These are phyloP conservation scores for Pollicipes pollicipes DNA, from an alignment of 1,140 invertebrate genomes.

Conservation along the genomic window DNA sequence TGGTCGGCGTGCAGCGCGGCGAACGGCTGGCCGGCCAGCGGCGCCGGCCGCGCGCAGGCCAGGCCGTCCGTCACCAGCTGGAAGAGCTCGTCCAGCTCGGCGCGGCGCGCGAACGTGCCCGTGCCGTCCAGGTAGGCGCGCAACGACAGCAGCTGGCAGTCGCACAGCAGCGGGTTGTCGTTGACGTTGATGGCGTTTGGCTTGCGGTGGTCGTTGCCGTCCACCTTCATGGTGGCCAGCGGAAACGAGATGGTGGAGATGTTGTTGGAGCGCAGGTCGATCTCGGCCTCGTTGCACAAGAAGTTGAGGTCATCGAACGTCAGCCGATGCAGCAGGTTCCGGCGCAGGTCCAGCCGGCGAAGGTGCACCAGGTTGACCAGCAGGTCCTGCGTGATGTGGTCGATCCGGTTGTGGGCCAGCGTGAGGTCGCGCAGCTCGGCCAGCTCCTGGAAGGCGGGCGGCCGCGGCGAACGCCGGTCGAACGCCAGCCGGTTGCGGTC, in stretches of 20 bases:
- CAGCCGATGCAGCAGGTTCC: neutral
- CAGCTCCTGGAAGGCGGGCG: neutral
- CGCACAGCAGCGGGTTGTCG: constrained; percentile 45
- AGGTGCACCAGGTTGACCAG: neutral
- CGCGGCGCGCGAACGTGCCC: constrained; percentile 23
- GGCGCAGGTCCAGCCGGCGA: neutral
- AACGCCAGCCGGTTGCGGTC: constrained; percentile 14
- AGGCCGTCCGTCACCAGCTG: constrained; percentile 6
- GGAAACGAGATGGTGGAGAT: neutral
- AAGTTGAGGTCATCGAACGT: neutral
- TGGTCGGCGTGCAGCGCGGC: constrained; percentile 21
- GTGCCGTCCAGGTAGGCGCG: constrained; percentile 29
- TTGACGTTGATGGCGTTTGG: constrained; percentile 27
- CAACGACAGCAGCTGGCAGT: constrained; percentile 39
- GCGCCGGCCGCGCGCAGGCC: constrained; percentile 12
- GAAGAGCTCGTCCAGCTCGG: constrained; percentile 19
- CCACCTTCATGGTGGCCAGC: neutral
- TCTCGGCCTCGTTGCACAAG: neutral
- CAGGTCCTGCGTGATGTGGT: neutral
- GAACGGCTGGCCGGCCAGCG: constrained; percentile 19
- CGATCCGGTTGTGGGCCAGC: neutral
- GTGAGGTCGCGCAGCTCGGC: neutral
- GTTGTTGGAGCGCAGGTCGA: neutral
- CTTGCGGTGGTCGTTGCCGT: constrained; percentile 10
- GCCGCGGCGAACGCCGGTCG: neutral